A percentile compares a stretch with the other conserved stretches of the same genome.
These are phyloP conservation scores for Nephrotoma guestfalica DNA, from an alignment of 2,888 invertebrate genomes.

Conservation along the genomic window DNA sequence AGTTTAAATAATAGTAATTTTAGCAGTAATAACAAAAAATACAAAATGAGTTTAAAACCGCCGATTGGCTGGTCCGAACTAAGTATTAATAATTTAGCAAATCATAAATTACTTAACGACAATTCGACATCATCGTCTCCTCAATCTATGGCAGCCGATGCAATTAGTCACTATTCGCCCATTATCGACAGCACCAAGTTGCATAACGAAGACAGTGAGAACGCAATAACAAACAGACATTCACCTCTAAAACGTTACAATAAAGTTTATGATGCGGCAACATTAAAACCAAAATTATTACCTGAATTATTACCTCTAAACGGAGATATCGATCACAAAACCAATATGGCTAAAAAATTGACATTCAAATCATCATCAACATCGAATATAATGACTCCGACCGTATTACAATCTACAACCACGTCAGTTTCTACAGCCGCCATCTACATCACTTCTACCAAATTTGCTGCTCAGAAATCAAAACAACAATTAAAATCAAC, in stretches of 20 bases:
- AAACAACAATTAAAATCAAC: not conserved
- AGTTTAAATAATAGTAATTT: not conserved
- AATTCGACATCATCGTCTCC: not conserved
- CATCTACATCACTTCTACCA: not conserved
- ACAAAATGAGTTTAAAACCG: not conserved
- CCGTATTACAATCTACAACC: not conserved
- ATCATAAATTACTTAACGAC: not conserved
- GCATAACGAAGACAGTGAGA: not conserved
- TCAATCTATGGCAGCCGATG: not conserved
- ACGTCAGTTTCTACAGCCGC: not conserved
- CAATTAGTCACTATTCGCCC: not conserved
- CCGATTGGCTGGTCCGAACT: not conserved
- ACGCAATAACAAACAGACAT: not conserved
- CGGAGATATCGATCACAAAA: not conserved
- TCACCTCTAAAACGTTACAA: not conserved
- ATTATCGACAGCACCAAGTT: not conserved
- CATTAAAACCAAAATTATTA: not conserved
- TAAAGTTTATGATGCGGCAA: not conserved
- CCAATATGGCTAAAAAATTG: not conserved
- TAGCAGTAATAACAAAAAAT: not conserved
- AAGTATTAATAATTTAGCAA: not conserved
- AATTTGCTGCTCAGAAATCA: not conserved
- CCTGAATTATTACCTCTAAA: not conserved
- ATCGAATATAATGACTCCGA: not conserved
- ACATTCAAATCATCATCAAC: not conserved